A percentile compares a stretch with the other conserved stretches of the same genome.
phyloP scores from a whole-genome alignment of 2,888 invertebrate species.

The Catocala nupta region DNA sequence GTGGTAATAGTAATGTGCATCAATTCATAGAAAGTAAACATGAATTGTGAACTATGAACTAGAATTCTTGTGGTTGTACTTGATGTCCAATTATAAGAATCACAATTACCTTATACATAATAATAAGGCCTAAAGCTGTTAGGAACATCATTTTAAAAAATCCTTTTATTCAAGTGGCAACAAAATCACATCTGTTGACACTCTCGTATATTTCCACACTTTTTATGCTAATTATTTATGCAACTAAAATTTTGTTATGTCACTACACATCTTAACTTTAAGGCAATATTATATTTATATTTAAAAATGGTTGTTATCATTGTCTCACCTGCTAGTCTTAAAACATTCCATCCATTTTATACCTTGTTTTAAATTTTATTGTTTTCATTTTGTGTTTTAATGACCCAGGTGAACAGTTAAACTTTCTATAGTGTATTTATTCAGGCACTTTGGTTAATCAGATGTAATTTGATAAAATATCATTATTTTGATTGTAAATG shows the following conservation, averaged over 20 bases:
- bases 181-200: neutral
- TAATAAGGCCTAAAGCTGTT: constrained; percentile 4
- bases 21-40: too few species aligned
- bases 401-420: too few species aligned
- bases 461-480: neutral
- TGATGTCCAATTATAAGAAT: too few species aligned
- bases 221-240: neutral
- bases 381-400: neutral
- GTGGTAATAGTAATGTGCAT: neutral
- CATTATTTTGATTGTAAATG: neutral
- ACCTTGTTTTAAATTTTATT: neutral
- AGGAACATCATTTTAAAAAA: neutral
- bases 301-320: neutral
- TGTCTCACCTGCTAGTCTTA: constrained; percentile 9
- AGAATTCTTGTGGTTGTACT: too few species aligned
- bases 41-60: too few species aligned
- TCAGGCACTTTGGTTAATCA: neutral
- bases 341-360: constrained; percentile 44
- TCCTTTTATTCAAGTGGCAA: neutral
- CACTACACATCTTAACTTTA: constrained; percentile 1
- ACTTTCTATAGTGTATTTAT: neutral
- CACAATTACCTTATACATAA: too few species aligned
- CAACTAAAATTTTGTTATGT: neutral
- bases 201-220: neutral
- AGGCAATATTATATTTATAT: constrained; percentile 1